Evolutionary conservation across 1,140 invertebrate species (phyloP).

Genomic region (Trinorchestia longiramus): DNA sequence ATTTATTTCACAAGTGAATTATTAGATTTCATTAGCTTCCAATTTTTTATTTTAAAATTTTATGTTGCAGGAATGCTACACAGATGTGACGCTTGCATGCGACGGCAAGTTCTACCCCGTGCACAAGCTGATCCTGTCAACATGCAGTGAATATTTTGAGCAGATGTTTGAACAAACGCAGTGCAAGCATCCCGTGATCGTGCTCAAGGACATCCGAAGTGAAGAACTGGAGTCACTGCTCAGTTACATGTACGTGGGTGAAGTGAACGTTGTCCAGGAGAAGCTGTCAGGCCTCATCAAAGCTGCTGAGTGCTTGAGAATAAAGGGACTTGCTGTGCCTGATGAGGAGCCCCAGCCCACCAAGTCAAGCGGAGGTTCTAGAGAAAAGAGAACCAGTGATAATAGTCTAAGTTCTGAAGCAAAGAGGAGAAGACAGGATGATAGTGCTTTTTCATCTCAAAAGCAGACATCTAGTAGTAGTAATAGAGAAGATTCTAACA

Average conservation of each 20-base stretch:
- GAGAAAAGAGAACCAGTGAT: slow-evolving; percentile 47
- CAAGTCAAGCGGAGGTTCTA: slow-evolving; percentile 49
- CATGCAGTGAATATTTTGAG: slow-evolving; percentile 94
- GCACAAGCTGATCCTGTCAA: slow-evolving; percentile 92
- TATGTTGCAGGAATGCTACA: slow-evolving; percentile 50
- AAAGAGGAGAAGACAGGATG: slow-evolving; percentile 27
- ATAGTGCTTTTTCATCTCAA: neutral
- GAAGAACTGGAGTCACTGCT: slow-evolving; percentile 69
- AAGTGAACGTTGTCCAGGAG: slow-evolving; percentile 92
- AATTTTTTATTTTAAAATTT: neutral
- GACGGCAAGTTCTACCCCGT: slow-evolving; percentile 80
- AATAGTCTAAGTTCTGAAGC: slow-evolving; percentile 38
- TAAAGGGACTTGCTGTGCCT: slow-evolving; percentile 84
- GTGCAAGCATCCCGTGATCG: slow-evolving; percentile 70
- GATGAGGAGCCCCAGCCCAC: neutral
- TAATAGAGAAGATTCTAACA: neutral
- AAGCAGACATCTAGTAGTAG: neutral
- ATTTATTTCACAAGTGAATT: too few species aligned
- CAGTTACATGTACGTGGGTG: slow-evolving; percentile 87
- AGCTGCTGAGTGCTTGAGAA: slow-evolving; percentile 90
- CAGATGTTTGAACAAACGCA: slow-evolving; percentile 74
- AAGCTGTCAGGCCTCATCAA: slow-evolving; percentile 87
- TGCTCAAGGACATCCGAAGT: slow-evolving; percentile 70
- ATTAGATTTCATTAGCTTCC: too few species aligned
- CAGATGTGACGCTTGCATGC: slow-evolving; percentile 61